Conservation (phyloP, 1,140 invertebrate genomes). For the Tachypleus tridentatus region DNA sequence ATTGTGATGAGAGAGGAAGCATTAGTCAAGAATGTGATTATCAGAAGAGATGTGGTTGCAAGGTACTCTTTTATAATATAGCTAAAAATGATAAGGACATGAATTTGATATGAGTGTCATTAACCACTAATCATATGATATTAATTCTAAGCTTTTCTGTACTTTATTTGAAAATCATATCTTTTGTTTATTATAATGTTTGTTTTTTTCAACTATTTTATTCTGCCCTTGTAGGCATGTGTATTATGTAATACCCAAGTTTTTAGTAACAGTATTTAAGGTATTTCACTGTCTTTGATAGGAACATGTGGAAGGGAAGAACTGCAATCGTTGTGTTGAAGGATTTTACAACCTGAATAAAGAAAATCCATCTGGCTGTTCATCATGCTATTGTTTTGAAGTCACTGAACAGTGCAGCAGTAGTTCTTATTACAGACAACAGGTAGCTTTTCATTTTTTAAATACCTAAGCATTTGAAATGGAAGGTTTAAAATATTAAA, state of each 20-base stretch:
- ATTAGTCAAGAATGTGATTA: constrained; percentile 16
- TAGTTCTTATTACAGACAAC: constrained; percentile 47
- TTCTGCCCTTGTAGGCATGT: no score
- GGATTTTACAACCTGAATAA: constrained; percentile 70
- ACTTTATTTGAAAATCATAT: no score
- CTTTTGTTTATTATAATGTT: no score
- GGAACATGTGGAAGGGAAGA: constrained; percentile 57
- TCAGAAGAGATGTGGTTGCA: constrained; percentile 13
- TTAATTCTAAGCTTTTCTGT: no score
- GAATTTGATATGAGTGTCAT: no score
- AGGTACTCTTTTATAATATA: no score
- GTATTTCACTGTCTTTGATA: constrained; percentile 47
- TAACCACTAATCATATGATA: no score
- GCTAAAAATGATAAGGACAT: no score
- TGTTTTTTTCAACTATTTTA: no score
- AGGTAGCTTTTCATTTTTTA: constrained; percentile 23
- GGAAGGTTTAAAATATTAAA: no score
- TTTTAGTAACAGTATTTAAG: constrained; percentile 24
- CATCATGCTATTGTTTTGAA: constrained; percentile 84
- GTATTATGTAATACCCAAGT: no score
- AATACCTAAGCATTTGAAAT: no score
- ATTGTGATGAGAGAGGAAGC: constrained; percentile 16
- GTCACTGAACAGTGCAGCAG: constrained; percentile 57
- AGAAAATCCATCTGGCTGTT: constrained; percentile 66
- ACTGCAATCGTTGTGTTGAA: constrained; percentile 63